Evolutionary conservation across 2,888 invertebrate genomes (phyloP).

Genomic region (Agapostemon virescens): DNA sequence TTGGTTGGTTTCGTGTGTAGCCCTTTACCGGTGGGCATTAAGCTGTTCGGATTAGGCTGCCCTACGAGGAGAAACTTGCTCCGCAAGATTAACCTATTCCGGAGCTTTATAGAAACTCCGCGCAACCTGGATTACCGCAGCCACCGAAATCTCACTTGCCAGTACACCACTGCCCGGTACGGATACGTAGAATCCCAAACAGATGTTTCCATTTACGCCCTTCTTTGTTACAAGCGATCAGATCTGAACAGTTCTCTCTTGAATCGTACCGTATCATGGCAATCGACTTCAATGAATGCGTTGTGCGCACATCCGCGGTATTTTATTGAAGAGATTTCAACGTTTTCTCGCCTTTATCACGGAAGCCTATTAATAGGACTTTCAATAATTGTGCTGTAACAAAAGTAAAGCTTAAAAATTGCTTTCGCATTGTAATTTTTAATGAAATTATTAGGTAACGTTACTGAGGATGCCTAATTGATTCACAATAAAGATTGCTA

Average conservation of each 20-base stretch:
- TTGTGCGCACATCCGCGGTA: background rate
- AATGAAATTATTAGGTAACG: too few species aligned
- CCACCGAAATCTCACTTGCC: constrained; percentile 70
- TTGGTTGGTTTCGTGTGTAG: constrained; percentile 1
- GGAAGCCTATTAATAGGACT: too few species aligned
- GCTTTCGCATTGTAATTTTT: too few species aligned
- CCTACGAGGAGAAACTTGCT: constrained; percentile 68
- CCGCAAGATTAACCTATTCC: constrained; percentile 76
- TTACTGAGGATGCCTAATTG: too few species aligned
- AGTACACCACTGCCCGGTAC: constrained; percentile 57
- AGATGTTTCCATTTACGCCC: constrained; percentile 75
- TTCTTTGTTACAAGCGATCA: constrained; percentile 31
- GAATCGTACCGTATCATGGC: background rate
- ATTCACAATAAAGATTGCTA: too few species aligned
- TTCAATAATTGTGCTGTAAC: too few species aligned
- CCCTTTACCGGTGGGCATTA: constrained; percentile 67
- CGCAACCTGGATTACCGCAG: constrained; percentile 72
- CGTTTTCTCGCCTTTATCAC: background rate
- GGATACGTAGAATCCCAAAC: constrained; percentile 74
- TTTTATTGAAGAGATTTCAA: background rate
- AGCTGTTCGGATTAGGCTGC: constrained; percentile 72
- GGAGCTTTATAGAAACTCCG: constrained; percentile 72
- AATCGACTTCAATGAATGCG: constrained; percentile 8
- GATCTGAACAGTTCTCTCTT: background rate
- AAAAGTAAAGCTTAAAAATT: too few species aligned